A percentile compares a stretch with the other conserved stretches of the same genome.
Evolutionary conservation across 2,888 invertebrate genomes (phyloP).

Genomic region (Carpatolechia fugitivella): DNA sequence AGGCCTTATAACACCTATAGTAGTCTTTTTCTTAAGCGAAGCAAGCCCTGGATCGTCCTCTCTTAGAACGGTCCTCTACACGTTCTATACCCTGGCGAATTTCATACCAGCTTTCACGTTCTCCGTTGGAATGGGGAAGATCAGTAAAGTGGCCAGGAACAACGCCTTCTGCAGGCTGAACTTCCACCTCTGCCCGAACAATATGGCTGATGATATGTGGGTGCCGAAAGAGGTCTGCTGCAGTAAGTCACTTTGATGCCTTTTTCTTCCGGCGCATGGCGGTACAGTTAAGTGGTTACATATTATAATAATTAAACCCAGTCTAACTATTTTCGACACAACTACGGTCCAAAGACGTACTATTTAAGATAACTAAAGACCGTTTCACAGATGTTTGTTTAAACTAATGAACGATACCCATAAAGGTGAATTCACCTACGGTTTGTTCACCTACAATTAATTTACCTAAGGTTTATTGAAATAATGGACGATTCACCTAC

Average conservation of each 20-base stretch:
- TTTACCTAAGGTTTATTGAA: no score
- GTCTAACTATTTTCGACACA: no score
- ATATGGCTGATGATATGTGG: neutral
- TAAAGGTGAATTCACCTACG: no score
- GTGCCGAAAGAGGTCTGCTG: neutral
- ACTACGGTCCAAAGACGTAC: no score
- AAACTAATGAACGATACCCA: no score
- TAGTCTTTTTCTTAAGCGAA: neutral
- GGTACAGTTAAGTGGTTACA: neutral
- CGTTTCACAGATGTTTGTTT: no score
- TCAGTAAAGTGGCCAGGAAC: conserved; percentile 11
- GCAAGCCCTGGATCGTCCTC: neutral
- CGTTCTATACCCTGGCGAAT: neutral
- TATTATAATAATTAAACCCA: no score
- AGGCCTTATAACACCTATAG: neutral
- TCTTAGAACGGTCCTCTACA: neutral
- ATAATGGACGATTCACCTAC: no score
- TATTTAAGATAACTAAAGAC: no score
- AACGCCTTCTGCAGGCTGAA: conserved; percentile 22
- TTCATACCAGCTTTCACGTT: neutral
- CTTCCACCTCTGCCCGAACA: conserved; percentile 13
- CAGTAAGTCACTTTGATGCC: neutral
- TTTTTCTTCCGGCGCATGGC: no score
- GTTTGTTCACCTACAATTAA: no score
- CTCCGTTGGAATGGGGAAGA: conserved; percentile 6